phyloP scores from a whole-genome alignment of 1,140 invertebrate species.

The Drosophila navojoa region DNA sequence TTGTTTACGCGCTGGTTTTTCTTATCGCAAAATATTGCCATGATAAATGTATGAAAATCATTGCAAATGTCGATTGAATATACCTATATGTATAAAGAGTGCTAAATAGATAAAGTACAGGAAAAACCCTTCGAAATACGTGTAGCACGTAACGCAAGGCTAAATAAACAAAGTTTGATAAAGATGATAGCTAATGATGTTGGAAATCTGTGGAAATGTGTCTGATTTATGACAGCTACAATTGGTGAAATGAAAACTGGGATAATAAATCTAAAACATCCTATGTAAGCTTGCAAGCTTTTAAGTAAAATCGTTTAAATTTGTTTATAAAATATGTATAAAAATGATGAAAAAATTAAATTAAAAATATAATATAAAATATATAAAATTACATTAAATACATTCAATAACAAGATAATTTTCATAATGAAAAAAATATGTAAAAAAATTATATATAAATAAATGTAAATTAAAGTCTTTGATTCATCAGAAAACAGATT shows the following conservation, averaged over 20 bases:
- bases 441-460: too few species aligned
- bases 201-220: neutral
- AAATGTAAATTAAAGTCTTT: too few species aligned
- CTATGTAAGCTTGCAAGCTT: too few species aligned
- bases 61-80: constrained; percentile 8
- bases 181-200: constrained; percentile 1
- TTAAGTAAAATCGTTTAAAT: too few species aligned
- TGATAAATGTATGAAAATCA: constrained; percentile 1
- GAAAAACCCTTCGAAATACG: constrained; percentile 19
- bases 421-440: too few species aligned
- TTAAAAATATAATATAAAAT: too few species aligned
- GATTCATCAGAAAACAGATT: too few species aligned
- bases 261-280: too few species aligned
- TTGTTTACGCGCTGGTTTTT: constrained; percentile 11
- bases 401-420: too few species aligned
- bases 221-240: constrained; percentile 2
- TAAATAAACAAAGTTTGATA: constrained; percentile 7
- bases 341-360: too few species aligned
- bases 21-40: constrained; percentile 17
- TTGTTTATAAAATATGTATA: too few species aligned
- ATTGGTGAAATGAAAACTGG: neutral
- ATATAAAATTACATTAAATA: too few species aligned
- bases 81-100: constrained; percentile 13
- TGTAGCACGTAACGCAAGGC: neutral
- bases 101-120: constrained; percentile 29